Evolutionary conservation across 1,140 invertebrate species (phyloP), one percentile per base, ranked within the genome.

Genomic region (Sesamia nonagrioides): DNA sequence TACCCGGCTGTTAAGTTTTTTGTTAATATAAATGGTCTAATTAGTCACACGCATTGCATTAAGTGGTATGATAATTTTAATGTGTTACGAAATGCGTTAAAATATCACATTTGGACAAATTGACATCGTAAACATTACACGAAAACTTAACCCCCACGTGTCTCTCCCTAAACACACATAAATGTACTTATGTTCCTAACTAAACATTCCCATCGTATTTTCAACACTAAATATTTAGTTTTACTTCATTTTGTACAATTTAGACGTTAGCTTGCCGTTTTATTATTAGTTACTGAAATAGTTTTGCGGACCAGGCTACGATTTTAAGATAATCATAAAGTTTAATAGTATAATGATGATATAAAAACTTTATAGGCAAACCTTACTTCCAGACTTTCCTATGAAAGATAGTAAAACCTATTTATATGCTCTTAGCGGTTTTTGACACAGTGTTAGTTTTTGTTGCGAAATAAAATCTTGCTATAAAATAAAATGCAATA

Each of bases 21-120:
- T 89, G 88, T 88, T 86, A 84, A 84, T 85, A 84, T 86, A 84
- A 91, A 89, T 88, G 84, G 86, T 81, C 78, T 88, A 89, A 89
- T 90, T 90, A 89, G 84, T 88, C 68, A 84, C 88, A 86, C 82
- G 82, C 86, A 82, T 71, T 50, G 69, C 54, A 72, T 66, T 80
- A 83, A 84, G 72, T 85, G 82, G 66, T 82, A 82, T 84, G 82
- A 87, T 86, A 84, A 86, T 74, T 79, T 82, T 84, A 77, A 86
- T 83, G 79, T 77, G 50, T 79, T 48, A 78, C 69, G 40, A 77
- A 63, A 79, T 45, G 56, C 61, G 74, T 83, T 77, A 79, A 83
- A 79, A 72, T 79, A 76, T 33, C 48, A 69, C 66, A 73, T 83
- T 75, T 77, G 71, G 66, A 83, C 79, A 79, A 75, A 52, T 68